Conservation (phyloP, 1,140 invertebrate genomes). For the Pseudomyrmex dendroicus region DNA sequence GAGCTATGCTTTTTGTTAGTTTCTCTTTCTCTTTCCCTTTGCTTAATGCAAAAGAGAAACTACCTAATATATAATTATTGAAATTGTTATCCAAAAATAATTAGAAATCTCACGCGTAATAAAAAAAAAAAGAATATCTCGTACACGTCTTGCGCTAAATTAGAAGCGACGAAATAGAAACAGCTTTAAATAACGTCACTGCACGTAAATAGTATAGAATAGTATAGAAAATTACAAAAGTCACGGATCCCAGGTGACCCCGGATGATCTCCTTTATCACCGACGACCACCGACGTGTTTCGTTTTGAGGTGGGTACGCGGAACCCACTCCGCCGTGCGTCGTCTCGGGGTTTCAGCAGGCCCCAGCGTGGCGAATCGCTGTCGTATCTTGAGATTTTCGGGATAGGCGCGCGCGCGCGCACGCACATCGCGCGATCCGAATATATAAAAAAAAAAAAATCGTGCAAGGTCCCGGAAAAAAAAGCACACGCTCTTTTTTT, state of each 20-base stretch:
- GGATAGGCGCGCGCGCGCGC: constrained; percentile 30
- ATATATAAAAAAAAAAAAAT: constrained; percentile 52
- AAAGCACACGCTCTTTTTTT: constrained; percentile 18
- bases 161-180: background rate
- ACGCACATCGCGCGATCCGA: background rate
- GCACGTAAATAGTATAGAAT: constrained; percentile 34
- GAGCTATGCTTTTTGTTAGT: constrained; percentile 1
- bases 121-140: constrained; percentile 2
- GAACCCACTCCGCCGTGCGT: background rate
- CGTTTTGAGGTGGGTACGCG: constrained; percentile 43
- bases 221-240: constrained; percentile 50
- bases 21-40: constrained; percentile 17
- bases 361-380: constrained; percentile 62
- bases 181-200: background rate
- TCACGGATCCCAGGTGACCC: constrained; percentile 16
- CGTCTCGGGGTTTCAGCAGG: background rate
- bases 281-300: constrained; percentile 56
- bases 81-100: constrained; percentile 13
- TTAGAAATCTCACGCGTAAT: too few species aligned
- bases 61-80: background rate
- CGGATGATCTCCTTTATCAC: constrained; percentile 62
- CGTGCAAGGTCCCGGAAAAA: constrained; percentile 47
- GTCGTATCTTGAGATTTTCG: constrained; percentile 55
- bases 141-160: background rate
- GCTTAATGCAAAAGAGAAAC: background rate